A percentile compares a stretch with the other conserved stretches of the same genome.
Conservation (phyloP, 2,797 vertebrate genomes). For the Semaprochilodus insignis region DNA sequence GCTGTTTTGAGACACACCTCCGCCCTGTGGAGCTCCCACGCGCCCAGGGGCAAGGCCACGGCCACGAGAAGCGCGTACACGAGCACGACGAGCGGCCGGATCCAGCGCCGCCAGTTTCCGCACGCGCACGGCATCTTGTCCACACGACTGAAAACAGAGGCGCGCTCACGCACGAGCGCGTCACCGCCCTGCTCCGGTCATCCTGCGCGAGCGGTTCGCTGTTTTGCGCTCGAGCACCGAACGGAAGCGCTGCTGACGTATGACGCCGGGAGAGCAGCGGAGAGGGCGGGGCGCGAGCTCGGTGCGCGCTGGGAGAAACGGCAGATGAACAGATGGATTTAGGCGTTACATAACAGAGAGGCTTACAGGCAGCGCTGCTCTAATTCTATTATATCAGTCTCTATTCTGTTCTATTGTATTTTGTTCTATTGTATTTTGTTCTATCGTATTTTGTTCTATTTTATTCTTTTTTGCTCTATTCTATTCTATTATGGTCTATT, state of each 20-base stretch:
- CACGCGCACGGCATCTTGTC: slow-evolving; percentile 89
- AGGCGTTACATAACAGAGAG: background rate
- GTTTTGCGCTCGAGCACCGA: background rate
- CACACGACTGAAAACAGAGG: background rate
- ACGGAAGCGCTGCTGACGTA: background rate
- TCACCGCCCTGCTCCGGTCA: background rate
- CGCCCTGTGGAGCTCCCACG: slow-evolving; percentile 92
- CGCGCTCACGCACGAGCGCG: background rate
- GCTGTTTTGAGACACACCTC: slow-evolving; percentile 77
- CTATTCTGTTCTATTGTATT: background rate
- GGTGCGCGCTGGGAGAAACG: background rate
- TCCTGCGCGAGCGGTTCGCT: slow-evolving; percentile 12
- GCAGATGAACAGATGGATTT: background rate
- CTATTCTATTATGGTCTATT: background rate
- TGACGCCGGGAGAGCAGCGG: background rate
- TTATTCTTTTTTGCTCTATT: background rate
- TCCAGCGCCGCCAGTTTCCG: slow-evolving; percentile 94
- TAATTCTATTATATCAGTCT: too few relatives aligned
- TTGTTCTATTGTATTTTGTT: too few relatives aligned
- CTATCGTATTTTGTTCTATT: background rate
- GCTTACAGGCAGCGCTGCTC: too few relatives aligned
- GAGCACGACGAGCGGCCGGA: slow-evolving; percentile 89
- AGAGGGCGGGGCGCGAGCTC: background rate
- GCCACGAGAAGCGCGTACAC: slow-evolving; percentile 86
- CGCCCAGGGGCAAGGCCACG: slow-evolving; percentile 87